Conservation (phyloP, 2,113 vertebrate genomes). For the Epinephelus fuscoguttatus region DNA sequence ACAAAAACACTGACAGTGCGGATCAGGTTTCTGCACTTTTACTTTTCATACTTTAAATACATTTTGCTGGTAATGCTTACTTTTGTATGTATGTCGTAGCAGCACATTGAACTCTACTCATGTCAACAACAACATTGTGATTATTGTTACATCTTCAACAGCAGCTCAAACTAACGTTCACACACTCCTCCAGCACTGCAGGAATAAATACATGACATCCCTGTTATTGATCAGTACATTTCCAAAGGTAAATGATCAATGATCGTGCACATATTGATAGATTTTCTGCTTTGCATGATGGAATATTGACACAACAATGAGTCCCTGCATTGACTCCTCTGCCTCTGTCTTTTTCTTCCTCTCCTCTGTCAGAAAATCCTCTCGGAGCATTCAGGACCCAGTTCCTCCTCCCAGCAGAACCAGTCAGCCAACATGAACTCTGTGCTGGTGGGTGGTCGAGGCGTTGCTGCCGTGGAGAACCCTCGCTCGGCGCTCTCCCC, state of each 20-base stretch:
- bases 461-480: slow-evolving; percentile 31
- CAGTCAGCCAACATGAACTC: slow-evolving; percentile 31
- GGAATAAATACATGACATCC: slow-evolving; percentile 26
- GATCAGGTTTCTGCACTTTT: too few species aligned
- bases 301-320: slow-evolving; percentile 28
- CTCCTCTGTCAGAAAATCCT: slow-evolving; percentile 85
- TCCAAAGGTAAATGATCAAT: slow-evolving; percentile 49
- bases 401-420: slow-evolving; percentile 32
- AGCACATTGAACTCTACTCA: not conserved
- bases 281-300: slow-evolving; percentile 49
- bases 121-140: not conserved
- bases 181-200: not conserved
- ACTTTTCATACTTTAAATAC: too few species aligned
- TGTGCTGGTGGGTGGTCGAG: not conserved
- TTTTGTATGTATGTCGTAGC: not conserved
- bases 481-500: slow-evolving; percentile 91
- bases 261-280: slow-evolving; percentile 41
- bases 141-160: slow-evolving; percentile 7
- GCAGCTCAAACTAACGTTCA: slow-evolving; percentile 6
- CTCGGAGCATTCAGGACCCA: slow-evolving; percentile 80
- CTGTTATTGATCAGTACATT: slow-evolving; percentile 32
- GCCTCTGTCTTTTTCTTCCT: fast-evolving
- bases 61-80: too few species aligned
- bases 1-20: too few species aligned
- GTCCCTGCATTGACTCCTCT: not conserved